Conservation (phyloP, 2,113 vertebrate species). For the Carassius auratus region DNA sequence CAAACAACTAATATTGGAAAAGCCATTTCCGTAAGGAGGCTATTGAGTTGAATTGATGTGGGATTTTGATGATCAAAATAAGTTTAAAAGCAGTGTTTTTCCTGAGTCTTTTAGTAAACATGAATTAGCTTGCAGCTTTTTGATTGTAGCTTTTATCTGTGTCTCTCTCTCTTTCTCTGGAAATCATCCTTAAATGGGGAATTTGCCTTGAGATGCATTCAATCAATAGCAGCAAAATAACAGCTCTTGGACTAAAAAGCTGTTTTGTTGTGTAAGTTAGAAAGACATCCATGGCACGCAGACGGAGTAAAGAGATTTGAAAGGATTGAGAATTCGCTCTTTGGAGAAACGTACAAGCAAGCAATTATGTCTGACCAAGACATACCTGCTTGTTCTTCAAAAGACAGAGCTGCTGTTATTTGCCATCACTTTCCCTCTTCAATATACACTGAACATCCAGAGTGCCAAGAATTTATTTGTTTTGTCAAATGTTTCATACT, state of each 20-base stretch:
- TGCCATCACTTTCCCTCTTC: neutral
- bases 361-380: constrained; percentile 39
- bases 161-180: constrained; percentile 26
- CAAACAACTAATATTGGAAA: neutral
- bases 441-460: neutral
- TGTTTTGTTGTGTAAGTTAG: constrained; percentile 8
- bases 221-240: constrained; percentile 34
- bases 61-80: neutral
- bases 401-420: constrained; percentile 11
- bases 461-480: neutral
- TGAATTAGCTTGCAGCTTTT: constrained; percentile 50
- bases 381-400: constrained; percentile 33
- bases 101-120: constrained; percentile 34
- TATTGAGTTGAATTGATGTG: constrained; percentile 4
- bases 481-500: neutral
- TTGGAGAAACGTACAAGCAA: constrained; percentile 52
- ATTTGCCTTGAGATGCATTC: constrained; percentile 43
- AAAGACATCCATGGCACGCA: neutral
- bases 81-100: constrained; percentile 33
- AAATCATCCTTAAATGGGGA: constrained; percentile 29
- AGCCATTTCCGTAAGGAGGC: neutral
- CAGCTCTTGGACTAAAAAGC: constrained; percentile 50
- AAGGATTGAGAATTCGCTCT: constrained; percentile 49
- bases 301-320: constrained; percentile 54
- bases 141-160: constrained; percentile 41